Conservation (phyloP, 2,888 invertebrate species). For the Eilema caniola region DNA sequence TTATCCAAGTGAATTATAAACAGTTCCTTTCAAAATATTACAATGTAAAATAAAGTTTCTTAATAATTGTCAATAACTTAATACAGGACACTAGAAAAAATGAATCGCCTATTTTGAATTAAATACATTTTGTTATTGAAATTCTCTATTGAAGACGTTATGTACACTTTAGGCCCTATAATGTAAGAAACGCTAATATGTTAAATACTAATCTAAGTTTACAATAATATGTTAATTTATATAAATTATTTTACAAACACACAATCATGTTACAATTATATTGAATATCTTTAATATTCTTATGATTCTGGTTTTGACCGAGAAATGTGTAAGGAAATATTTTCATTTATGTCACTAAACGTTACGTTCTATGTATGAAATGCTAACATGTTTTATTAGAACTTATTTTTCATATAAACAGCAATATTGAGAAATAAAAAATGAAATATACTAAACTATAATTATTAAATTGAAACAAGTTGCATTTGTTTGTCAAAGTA, state of each 20-base stretch:
- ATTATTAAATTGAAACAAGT: slow-evolving; percentile 8
- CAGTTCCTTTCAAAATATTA: slow-evolving; percentile 54
- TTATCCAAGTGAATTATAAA: slow-evolving; percentile 70
- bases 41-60: slow-evolving; percentile 31
- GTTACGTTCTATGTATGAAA: slow-evolving; percentile 8
- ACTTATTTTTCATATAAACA: not conserved
- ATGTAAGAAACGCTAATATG: slow-evolving; percentile 67
- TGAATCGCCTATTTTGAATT: slow-evolving; percentile 26
- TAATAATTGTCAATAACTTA: slow-evolving; percentile 12
- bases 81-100: slow-evolving; percentile 13
- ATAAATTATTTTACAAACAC: slow-evolving; percentile 34
- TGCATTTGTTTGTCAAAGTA: slow-evolving; percentile 14
- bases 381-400: not conserved
- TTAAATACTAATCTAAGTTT: slow-evolving; percentile 43
- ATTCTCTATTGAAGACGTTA: slow-evolving; percentile 51
- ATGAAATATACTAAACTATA: not conserved
- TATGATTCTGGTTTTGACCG: not conserved
- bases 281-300: slow-evolving; percentile 3
- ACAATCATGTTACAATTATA: slow-evolving; percentile 12
- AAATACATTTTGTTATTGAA: slow-evolving; percentile 42
- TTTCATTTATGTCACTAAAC: slow-evolving; percentile 5
- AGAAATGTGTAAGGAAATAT: slow-evolving; percentile 11
- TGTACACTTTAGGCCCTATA: slow-evolving; percentile 60
- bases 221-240: slow-evolving; percentile 32
- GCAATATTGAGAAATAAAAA: slow-evolving; percentile 2